These are phyloP conservation scores for Papilio polytes DNA, from an alignment of 1,140 invertebrate genomes.

Conservation along the genomic window DNA sequence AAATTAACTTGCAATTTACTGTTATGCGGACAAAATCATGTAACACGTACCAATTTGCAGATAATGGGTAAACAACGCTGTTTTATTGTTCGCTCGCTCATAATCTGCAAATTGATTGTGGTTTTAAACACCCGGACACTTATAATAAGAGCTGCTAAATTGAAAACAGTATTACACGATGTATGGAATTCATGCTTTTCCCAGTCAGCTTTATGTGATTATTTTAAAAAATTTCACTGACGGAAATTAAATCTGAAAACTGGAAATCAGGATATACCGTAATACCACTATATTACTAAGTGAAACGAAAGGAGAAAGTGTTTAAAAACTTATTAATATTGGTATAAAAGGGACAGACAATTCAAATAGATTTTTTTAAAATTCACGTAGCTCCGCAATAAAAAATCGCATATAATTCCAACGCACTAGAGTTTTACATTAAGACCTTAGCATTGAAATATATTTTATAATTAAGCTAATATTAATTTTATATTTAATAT, in stretches of 20 bases:
- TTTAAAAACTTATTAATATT: too few relatives aligned
- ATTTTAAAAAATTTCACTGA: not conserved
- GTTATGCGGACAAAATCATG: not conserved
- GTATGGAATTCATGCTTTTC: not conserved
- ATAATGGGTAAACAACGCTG: slow-evolving; percentile 23
- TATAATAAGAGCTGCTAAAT: not conserved
- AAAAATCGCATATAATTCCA: too few relatives aligned
- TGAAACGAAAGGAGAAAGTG: too few relatives aligned
- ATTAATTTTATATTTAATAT: slow-evolving; percentile 26
- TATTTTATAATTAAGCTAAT: slow-evolving; percentile 14
- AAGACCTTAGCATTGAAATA: not conserved
- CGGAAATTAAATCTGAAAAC: not conserved
- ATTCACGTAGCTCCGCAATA: too few relatives aligned
- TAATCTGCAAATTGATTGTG: slow-evolving; percentile 29
- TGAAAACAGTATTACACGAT: not conserved
- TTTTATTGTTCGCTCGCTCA: slow-evolving; percentile 19
- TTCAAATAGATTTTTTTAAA: too few relatives aligned
- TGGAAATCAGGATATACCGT: too few relatives aligned
- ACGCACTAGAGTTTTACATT: not conserved
- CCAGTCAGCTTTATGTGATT: not conserved
- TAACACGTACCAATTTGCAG: slow-evolving; percentile 22
- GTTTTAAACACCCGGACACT: slow-evolving; percentile 18
- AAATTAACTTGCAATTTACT: slow-evolving; percentile 24
- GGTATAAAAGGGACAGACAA: too few relatives aligned
- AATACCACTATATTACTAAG: too few relatives aligned